Percentiles rank a stretch among this genome's conserved stretches.
phyloP scores from a whole-genome alignment of 2,888 invertebrate species.

The Lasioglossum oenotherae region DNA sequence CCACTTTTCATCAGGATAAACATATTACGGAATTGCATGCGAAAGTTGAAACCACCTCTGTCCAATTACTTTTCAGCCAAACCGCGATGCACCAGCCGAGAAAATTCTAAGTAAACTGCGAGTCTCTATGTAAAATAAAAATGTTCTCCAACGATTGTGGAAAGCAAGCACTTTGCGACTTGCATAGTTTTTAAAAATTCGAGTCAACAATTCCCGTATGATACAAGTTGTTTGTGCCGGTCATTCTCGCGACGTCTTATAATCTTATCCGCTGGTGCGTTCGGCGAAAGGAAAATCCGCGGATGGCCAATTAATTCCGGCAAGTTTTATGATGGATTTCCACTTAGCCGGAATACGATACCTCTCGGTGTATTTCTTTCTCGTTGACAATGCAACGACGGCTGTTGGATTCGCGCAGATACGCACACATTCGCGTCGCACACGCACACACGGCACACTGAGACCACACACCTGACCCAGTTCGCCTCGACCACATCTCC shows the following conservation, averaged over 20 bases:
- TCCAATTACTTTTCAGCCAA: conserved; percentile 6
- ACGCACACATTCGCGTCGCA: neutral
- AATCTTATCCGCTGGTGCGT: neutral
- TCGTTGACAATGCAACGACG: conserved; percentile 43
- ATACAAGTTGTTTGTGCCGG: neutral
- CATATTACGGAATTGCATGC: neutral
- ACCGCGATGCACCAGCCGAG: neutral
- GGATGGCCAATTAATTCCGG: conserved; percentile 50
- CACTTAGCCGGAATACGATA: conserved; percentile 48
- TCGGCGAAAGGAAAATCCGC: neutral
- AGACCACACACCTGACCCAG: conserved; percentile 55
- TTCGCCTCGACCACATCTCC: conserved; percentile 58
- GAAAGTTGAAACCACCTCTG: neutral
- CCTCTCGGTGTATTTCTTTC: conserved; percentile 36
- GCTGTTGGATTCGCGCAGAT: conserved; percentile 38
- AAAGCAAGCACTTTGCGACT: no score
- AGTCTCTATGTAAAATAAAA: no score
- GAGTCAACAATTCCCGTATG: no score
- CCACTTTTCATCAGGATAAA: neutral
- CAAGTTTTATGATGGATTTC: conserved; percentile 33
- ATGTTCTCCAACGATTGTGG: no score
- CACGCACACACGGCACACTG: neutral
- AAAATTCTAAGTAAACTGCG: neutral
- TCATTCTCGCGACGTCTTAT: neutral
- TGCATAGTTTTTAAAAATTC: no score